phyloP scores from a whole-genome alignment of 2,797 vertebrate species.

The Hozukius guyotensis region DNA sequence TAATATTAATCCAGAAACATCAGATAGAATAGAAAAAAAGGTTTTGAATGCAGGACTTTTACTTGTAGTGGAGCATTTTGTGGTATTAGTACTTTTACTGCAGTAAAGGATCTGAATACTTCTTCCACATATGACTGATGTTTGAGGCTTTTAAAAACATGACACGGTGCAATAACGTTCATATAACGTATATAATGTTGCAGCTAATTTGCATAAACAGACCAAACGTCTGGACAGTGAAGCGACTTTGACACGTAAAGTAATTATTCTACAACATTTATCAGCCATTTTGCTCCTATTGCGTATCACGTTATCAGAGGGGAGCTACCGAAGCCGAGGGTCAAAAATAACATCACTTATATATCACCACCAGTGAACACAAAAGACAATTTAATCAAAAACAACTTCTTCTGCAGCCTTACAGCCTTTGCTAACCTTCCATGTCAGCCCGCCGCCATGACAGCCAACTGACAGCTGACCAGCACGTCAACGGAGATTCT shows the following conservation, averaged over 20 bases:
- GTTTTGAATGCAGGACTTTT: too few species aligned
- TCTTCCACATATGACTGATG: too few species aligned
- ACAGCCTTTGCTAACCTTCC: slow-evolving; percentile 40
- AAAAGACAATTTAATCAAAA: too few species aligned
- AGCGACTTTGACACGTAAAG: neutral
- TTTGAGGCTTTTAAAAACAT: too few species aligned
- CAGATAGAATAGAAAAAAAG: too few species aligned
- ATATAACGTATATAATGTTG: neutral
- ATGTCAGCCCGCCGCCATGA: slow-evolving; percentile 51
- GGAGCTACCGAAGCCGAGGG: neutral
- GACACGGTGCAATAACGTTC: neutral
- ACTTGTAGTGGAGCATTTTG: too few species aligned
- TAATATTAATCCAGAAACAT: too few species aligned
- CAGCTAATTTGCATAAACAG: neutral
- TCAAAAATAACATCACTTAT: neutral
- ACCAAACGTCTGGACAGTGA: neutral
- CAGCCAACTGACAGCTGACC: slow-evolving; percentile 65
- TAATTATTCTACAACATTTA: neutral
- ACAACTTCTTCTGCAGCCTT: neutral
- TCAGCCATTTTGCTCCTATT: slow-evolving; percentile 43
- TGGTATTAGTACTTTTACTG: too few species aligned
- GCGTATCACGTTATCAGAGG: neutral
- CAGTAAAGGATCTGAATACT: too few species aligned
- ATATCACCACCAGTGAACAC: neutral
- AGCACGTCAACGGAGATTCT: slow-evolving; percentile 71